Base-by-base conservation (phyloP, 2,888 invertebrate genomes). In the Silvanus unidentatus region DNA sequence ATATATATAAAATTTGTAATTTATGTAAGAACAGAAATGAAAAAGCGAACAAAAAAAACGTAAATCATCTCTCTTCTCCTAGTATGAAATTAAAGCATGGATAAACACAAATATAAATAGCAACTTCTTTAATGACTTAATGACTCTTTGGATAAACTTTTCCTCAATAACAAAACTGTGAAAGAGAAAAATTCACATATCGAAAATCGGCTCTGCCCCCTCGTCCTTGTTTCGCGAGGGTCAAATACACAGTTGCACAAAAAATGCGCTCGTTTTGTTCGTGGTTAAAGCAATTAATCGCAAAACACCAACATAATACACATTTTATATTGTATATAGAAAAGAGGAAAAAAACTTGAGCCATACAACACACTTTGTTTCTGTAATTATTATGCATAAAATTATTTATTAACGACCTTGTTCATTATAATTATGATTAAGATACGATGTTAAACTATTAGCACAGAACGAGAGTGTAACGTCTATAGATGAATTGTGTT, bases 301-400 rank as follows among this genome's bases (percentile, higher is more conserved):
- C n/a, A 32, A 40, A 44, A 35, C 36, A n/a, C n/a, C n/a, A n/a
- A n/a, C n/a, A n/a, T n/a, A n/a, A n/a, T n/a, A n/a, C n/a, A n/a
- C n/a, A 40, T 39, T 36, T 30, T 45, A 40, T 37, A 16, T 12
- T 41, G n/a, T 45, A 34, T 30, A 44, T 44, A 37, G 40, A 45
- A 44, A 40, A 40, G 40, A 44, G 13, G 39, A 22, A 40, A 34
- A 29, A 39, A 32, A 39, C 27, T 27, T 16, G 10, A 39, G 27
- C 16, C 8, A 22, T 57, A 60, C 58, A 58, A 59, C 58, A 59
- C 57, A 59, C 54, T 51, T 43, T 47, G 56, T 60, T 60, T 58
- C 49, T 55, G 50, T 53, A 59, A 54, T 58, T 60, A 59, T 53
- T 40, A 51, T 58, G 56, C 57, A 59, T 55, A 55, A 60, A 56